phyloP scores from a whole-genome alignment of 2,113 vertebrate species.

The Gymnocephalus cernua region DNA sequence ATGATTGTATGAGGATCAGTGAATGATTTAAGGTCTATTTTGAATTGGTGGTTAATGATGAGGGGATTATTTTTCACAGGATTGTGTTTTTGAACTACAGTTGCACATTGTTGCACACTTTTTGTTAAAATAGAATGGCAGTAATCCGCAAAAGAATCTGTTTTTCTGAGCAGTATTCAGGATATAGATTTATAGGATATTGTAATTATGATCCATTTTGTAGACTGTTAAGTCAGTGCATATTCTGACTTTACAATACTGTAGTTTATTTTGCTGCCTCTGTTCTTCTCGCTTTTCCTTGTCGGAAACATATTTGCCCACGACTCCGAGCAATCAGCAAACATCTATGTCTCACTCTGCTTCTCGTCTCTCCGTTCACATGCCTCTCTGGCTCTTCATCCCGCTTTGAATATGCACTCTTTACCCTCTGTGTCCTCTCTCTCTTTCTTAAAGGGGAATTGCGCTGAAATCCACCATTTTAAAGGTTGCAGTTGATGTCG shows the following conservation, averaged over 20 bases:
- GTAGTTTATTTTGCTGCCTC: neutral
- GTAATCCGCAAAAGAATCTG: neutral
- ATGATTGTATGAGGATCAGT: neutral
- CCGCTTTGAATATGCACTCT: slow-evolving; percentile 23
- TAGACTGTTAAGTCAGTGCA: neutral
- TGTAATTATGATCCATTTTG: neutral
- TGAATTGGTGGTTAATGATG: slow-evolving; percentile 2
- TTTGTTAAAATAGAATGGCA: neutral
- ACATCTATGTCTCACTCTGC: slow-evolving; percentile 5
- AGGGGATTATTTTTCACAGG: neutral
- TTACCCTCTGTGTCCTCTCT: slow-evolving; percentile 8
- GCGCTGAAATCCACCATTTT: slow-evolving; percentile 2
- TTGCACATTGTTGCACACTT: neutral
- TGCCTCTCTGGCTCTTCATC: slow-evolving; percentile 17
- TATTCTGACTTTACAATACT: neutral
- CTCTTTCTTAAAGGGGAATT: slow-evolving; percentile 18
- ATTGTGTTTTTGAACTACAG: neutral
- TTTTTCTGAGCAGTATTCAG: neutral
- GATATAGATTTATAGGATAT: neutral
- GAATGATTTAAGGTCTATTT: neutral
- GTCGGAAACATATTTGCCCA: neutral
- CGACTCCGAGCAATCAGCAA: slow-evolving; percentile 3
- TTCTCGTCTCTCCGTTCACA: neutral
- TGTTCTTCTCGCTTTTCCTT: neutral
- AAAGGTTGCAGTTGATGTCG: neutral